Conservation (phyloP, 53 echinoderm and acorn worm genomes). For the Crossaster papposus region DNA sequence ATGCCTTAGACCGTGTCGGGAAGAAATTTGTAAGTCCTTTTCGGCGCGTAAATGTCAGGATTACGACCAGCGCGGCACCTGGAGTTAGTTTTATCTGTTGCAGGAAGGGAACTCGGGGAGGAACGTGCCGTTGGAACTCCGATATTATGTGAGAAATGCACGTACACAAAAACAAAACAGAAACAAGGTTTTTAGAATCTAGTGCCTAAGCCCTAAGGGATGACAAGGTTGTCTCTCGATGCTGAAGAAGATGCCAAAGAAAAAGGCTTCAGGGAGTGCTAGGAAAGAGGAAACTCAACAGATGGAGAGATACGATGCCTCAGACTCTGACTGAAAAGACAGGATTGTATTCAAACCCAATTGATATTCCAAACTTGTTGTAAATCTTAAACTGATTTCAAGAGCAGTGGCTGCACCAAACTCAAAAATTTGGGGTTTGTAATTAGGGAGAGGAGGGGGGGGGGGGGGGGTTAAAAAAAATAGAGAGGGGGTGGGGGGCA, state of each 20-base stretch:
- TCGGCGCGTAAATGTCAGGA: slow-evolving; percentile 31
- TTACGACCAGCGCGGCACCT: slow-evolving; percentile 49
- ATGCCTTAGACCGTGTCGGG: slow-evolving; percentile 4
- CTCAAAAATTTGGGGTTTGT: too few relatives aligned
- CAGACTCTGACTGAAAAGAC: background rate
- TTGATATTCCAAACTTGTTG: background rate
- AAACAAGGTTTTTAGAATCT: slow-evolving; percentile 4
- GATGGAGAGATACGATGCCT: background rate
- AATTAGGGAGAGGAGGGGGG: too few relatives aligned
- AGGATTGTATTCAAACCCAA: background rate
- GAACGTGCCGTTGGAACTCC: background rate
- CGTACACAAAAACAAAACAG: too few relatives aligned
- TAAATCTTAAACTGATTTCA: too few relatives aligned
- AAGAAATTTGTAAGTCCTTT: background rate
- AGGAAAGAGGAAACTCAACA: background rate
- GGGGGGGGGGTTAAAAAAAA: too few relatives aligned
- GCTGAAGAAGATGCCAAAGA: slow-evolving; percentile 1
- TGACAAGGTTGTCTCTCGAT: background rate
- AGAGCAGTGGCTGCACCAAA: too few relatives aligned
- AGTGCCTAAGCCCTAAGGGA: background rate
- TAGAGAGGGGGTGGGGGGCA: too few relatives aligned
- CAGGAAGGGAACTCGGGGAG: background rate
- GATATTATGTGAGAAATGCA: background rate
- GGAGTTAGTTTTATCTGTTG: background rate
- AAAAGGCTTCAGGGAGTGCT: background rate